Evolutionary conservation across 2,797 vertebrate species (phyloP), one percentile per base, ranked within the genome.

Genomic region (Scleropages formosus): DNA sequence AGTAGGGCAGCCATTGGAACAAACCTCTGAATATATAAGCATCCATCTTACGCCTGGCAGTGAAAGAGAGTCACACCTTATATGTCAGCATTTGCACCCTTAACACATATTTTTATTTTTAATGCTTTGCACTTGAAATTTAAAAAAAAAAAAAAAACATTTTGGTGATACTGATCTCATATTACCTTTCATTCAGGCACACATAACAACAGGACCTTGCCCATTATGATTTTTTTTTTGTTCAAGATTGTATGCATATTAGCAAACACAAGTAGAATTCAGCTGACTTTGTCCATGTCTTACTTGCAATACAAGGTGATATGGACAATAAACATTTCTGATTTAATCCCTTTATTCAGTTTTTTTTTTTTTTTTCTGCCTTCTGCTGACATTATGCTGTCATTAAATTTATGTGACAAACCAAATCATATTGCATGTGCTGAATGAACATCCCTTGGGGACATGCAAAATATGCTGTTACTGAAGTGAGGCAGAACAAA

Each of bases 401-500:
- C 46, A 53, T 26, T 20, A 46, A 72, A 64, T 64, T 51, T 75
- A 58, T 67, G 26, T 53, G 53, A 75, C 53, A 56, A 68, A 75
- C 39, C 11, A 18, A 24, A 58, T 53, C 26, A 66, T 31, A n/a
- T 64, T 58, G 1, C 74, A 59, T 68, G 74, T 68, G 31, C 56
- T 59, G 51, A 60, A 51, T 67, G 64, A 56, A 75, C 62, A 22
- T 31, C 20, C 44, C 64, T 39, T 20, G n/a, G 39, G 58, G 39
- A 12, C 3, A 39, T 44, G 24, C 53, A 20, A 31, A 68, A 68
- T 31, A 27, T 24, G 31, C 73, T 71, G 60, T 77, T 74, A 66
- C 65, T 78, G 62, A 73, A 75, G 63, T 82, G 68, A 75, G 75
- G 73, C 71, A 72, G 79, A 75, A 77, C 70, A 66, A 61, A 73